These are phyloP conservation scores for Brachyhypopomus gauderio DNA, from an alignment of 2,113 vertebrate species.

Conservation along the genomic window DNA sequence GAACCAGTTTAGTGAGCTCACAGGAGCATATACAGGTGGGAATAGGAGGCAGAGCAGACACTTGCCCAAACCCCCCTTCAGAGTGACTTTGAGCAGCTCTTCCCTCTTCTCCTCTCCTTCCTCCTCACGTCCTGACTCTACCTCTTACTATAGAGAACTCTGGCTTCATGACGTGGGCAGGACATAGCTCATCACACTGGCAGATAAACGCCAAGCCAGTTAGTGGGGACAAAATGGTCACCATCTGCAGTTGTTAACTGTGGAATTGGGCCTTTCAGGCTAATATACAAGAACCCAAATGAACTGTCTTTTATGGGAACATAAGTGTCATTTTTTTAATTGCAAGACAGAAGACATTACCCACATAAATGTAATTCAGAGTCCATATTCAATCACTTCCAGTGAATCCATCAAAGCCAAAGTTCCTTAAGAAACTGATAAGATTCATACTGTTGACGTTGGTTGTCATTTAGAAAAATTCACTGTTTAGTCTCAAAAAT, in stretches of 20 bases:
- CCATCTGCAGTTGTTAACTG: slow-evolving; percentile 51
- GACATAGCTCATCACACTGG: slow-evolving; percentile 5
- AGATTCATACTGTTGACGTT: slow-evolving; percentile 28
- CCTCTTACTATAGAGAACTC: background rate
- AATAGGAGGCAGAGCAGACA: too few species aligned
- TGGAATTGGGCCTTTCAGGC: slow-evolving; percentile 43
- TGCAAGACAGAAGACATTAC: slow-evolving; percentile 49
- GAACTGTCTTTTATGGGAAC: slow-evolving; percentile 50
- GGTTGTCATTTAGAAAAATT: slow-evolving; percentile 46
- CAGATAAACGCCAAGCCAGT: slow-evolving; percentile 22
- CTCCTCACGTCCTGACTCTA: background rate
- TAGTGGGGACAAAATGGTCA: slow-evolving; percentile 15
- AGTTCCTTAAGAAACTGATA: slow-evolving; percentile 56
- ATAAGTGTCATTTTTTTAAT: slow-evolving; percentile 42
- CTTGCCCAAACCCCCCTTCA: too few species aligned
- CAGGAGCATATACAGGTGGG: background rate
- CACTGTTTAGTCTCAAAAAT: slow-evolving; percentile 54
- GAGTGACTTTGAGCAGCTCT: background rate
- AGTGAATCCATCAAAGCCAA: slow-evolving; percentile 41
- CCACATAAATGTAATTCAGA: slow-evolving; percentile 53
- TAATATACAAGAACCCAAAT: slow-evolving; percentile 38
- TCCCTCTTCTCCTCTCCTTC: background rate
- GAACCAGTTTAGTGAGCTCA: background rate
- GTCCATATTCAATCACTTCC: slow-evolving; percentile 38
- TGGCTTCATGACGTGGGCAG: background rate